Evolutionary conservation across 1,140 invertebrate genomes (phyloP).

Genomic region (Agrypnia vestita): DNA sequence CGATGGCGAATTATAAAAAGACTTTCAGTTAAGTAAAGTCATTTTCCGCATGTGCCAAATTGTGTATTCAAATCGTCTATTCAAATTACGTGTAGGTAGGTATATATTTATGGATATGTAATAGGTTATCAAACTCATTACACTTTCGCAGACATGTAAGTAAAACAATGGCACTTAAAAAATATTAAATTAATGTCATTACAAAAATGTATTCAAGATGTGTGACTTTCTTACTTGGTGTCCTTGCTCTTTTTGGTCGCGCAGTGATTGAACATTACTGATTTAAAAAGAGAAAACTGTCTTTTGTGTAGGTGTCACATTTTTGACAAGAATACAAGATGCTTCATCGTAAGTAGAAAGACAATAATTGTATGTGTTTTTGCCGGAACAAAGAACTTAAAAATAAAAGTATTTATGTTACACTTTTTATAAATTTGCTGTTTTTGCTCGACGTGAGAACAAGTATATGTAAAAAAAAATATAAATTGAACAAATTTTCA

Average conservation of each 20-base stretch:
- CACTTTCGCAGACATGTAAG: neutral
- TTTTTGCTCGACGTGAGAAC: too few species aligned
- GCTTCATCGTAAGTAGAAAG: too few species aligned
- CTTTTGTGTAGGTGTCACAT: constrained; percentile 17
- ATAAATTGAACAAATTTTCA: too few species aligned
- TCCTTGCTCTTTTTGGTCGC: neutral
- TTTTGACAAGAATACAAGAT: neutral
- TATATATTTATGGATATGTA: neutral
- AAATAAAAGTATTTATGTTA: too few species aligned
- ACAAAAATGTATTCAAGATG: too few species aligned
- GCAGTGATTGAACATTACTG: neutral
- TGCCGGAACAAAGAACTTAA: too few species aligned
- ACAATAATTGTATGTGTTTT: too few species aligned
- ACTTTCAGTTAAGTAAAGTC: too few species aligned
- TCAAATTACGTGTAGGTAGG: constrained; percentile 6
- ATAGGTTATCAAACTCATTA: constrained; percentile 30
- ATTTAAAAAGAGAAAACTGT: constrained; percentile 27
- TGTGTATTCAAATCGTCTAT: constrained; percentile 4
- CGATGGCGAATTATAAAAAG: too few species aligned
- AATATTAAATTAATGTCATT: neutral
- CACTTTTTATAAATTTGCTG: too few species aligned
- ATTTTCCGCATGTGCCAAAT: constrained; percentile 14
- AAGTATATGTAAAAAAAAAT: too few species aligned
- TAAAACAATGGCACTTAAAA: neutral
- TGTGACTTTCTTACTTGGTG: too few species aligned